Base-by-base conservation (phyloP, 2,113 vertebrate genomes). In the Puntigrus tetrazona region DNA sequence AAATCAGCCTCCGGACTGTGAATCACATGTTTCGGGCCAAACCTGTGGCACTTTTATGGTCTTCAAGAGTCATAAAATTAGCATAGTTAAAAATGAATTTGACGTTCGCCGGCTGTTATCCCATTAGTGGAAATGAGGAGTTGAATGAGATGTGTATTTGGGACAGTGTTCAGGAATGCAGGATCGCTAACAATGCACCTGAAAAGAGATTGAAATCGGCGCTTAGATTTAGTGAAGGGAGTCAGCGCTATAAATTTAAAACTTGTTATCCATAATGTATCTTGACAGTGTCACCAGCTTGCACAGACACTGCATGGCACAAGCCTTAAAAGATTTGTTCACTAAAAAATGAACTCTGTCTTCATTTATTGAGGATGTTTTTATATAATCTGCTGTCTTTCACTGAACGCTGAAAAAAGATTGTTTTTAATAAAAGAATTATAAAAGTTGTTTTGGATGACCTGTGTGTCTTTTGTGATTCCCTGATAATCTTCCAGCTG, bases 31-130 rank as follows among this genome's bases (percentile, higher is more conserved):
- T 83, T 50, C 65, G 69, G 43, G 52, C 18, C 47, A 80, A 85
- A 73, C 36, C 41, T 57, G 29, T 78, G 72, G 38, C 76, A 72
- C 59, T 80, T 81, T 85, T 36, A 81, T 16, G 34, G 57, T 22
- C 13, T 73, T n/a, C 34, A 25, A 57, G 82, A 72, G 52, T 22
- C 52, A 83, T 86, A 22, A 72, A 86, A 86, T 85, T 70, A 73
- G 36, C 73, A 80, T 85, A 59, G 74, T 76, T 79, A 76, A 74
- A 84, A 82, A 87, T 69, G 4, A 86, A 83, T 86, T 70, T 85
- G 84, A 84, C 25, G 29, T 20, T 79, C 18, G 7, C 38, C 31
- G 6, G 79, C 78, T 63, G 38, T 73, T 63, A 73, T 50, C 67
- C 47, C 41, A 80, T 73, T 80, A 63, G 43, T 52, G 61, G n/a